Evolutionary conservation across 2,888 invertebrate species (phyloP).

Genomic region (Antheraea assamensis): DNA sequence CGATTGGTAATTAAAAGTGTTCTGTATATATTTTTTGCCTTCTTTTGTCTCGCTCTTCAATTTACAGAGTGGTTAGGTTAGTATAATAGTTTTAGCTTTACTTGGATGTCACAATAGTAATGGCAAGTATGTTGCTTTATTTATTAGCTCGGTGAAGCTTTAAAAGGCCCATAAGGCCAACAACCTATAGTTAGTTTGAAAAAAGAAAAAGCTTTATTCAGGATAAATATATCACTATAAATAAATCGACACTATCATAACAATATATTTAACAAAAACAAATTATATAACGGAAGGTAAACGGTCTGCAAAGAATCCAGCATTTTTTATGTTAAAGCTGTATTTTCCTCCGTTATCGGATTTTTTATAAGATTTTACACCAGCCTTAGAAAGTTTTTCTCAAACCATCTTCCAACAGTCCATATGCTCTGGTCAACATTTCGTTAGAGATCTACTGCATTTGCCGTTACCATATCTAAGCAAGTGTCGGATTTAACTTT

Average conservation of each 20-base stretch:
- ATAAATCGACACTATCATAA: background rate
- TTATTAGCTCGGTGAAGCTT: too few species aligned
- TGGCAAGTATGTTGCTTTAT: background rate
- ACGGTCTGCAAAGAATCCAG: background rate
- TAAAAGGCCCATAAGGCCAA: too few species aligned
- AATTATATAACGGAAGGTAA: background rate
- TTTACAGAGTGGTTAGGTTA: background rate
- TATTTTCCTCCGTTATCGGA: too few species aligned
- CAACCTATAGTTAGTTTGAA: too few species aligned
- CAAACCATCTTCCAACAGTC: background rate
- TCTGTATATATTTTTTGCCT: constrained; percentile 30
- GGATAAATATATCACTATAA: background rate
- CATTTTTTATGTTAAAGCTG: background rate
- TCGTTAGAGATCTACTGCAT: too few species aligned
- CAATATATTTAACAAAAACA: background rate
- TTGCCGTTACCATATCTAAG: too few species aligned
- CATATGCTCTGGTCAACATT: too few species aligned
- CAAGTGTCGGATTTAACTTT: too few species aligned
- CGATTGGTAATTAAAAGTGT: constrained; percentile 59
- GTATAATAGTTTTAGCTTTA: background rate
- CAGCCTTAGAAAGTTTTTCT: background rate
- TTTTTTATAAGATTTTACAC: background rate
- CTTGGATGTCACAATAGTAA: background rate
- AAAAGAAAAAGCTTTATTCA: too few species aligned
- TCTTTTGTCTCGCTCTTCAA: background rate